phyloP scores from a whole-genome alignment of 1,140 invertebrate genomes.

The Rhyacophila brunnea region DNA sequence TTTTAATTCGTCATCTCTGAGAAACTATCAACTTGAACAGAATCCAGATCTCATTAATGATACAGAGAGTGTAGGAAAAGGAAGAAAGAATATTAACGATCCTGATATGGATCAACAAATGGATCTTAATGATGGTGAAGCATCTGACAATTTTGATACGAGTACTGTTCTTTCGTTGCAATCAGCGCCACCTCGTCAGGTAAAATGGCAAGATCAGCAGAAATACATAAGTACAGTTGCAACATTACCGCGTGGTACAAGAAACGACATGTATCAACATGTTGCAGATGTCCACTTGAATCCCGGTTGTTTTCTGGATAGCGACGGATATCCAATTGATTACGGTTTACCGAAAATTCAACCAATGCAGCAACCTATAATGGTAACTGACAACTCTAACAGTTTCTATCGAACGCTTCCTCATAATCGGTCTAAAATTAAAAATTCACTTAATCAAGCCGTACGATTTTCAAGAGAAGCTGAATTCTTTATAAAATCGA shows the following conservation, averaged over 20 bases:
- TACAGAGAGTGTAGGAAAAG: constrained; percentile 65
- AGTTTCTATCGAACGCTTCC: constrained; percentile 69
- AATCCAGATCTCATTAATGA: constrained; percentile 77
- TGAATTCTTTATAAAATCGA: constrained; percentile 53
- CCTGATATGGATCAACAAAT: constrained; percentile 40
- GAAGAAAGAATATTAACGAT: constrained; percentile 57
- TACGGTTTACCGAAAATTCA: constrained; percentile 73
- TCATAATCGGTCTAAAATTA: constrained; percentile 62
- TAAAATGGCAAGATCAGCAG: constrained; percentile 52
- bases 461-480: constrained; percentile 66
- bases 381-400: constrained; percentile 48
- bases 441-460: constrained; percentile 60
- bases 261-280: constrained; percentile 55
- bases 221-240: constrained; percentile 40
- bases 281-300: constrained; percentile 67
- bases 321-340: constrained; percentile 75
- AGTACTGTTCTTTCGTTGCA: constrained; percentile 30
- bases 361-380: constrained; percentile 51
- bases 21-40: constrained; percentile 62
- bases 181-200: constrained; percentile 45
- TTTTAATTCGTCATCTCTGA: constrained; percentile 38
- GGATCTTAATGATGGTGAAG: constrained; percentile 26
- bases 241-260: constrained; percentile 52
- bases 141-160: constrained; percentile 31
- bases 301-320: constrained; percentile 67